A percentile compares a stretch with the other conserved stretches of the same genome.
These are phyloP conservation scores for Campoletis raptor DNA, from an alignment of 2,888 invertebrate species.

Conservation along the genomic window DNA sequence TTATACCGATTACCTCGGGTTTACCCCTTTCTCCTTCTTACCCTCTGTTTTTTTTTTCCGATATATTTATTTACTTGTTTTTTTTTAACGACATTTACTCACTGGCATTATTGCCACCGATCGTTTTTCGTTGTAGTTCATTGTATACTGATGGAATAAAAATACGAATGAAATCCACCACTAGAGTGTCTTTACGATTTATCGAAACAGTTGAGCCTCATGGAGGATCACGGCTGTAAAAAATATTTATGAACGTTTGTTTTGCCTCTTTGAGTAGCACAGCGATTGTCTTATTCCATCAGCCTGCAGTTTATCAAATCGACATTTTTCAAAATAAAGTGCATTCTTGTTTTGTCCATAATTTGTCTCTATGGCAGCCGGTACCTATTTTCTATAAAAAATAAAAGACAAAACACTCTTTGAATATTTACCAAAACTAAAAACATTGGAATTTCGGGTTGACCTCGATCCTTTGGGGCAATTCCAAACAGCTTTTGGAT, in stretches of 20 bases:
- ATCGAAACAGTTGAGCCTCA: background rate
- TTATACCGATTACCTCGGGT: conserved; percentile 1
- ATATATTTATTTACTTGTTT: background rate
- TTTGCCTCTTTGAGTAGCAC: background rate
- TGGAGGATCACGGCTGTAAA: background rate
- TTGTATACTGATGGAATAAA: background rate
- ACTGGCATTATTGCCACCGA: background rate
- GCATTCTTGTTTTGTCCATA: background rate
- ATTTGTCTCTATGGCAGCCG: no score
- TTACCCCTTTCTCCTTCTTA: background rate
- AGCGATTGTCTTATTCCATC: background rate
- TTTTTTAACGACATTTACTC: conserved; percentile 4
- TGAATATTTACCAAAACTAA: no score
- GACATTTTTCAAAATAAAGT: background rate
- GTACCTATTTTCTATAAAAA: no score
- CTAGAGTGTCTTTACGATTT: background rate
- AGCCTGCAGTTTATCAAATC: background rate
- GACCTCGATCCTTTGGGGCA: no score
- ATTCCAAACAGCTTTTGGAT: no score
- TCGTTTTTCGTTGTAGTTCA: background rate
- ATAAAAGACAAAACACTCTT: no score
- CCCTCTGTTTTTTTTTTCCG: background rate
- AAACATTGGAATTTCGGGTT: no score
- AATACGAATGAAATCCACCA: background rate
- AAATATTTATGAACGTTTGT: background rate